phyloP scores from a whole-genome alignment of 1,140 invertebrate genomes.

The Aphidius ervi region DNA sequence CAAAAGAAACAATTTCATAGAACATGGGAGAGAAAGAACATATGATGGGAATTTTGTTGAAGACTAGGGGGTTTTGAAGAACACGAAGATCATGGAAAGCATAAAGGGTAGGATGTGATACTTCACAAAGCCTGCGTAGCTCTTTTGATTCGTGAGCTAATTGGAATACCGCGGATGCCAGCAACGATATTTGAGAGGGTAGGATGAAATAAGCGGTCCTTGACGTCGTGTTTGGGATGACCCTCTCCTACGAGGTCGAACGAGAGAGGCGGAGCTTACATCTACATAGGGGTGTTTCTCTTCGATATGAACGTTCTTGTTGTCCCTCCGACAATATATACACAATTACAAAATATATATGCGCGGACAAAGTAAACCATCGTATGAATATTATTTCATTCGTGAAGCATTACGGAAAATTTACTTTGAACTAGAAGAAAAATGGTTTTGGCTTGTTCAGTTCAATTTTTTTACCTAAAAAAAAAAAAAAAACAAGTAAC shows the following conservation, averaged over 20 bases:
- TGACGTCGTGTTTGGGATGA: slow-evolving; percentile 30
- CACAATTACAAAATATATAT: too few species aligned
- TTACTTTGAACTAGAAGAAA: too few species aligned
- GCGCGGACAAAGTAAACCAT: too few species aligned
- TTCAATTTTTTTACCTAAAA: too few species aligned
- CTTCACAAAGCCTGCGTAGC: slow-evolving; percentile 52
- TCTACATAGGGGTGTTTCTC: slow-evolving; percentile 29
- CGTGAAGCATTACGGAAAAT: too few species aligned
- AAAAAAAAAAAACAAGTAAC: too few species aligned
- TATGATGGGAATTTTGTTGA: too few species aligned
- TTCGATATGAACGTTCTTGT: slow-evolving; percentile 22
- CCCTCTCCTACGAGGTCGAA: slow-evolving; percentile 26
- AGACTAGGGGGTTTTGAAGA: background rate
- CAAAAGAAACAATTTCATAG: too few species aligned
- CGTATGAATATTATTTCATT: too few species aligned
- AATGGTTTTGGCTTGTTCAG: too few species aligned
- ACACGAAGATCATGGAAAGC: background rate
- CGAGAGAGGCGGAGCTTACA: slow-evolving; percentile 46
- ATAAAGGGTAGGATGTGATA: slow-evolving; percentile 35
- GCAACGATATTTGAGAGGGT: slow-evolving; percentile 40
- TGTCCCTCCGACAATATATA: too few species aligned
- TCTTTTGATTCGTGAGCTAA: slow-evolving; percentile 55
- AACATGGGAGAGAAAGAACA: too few species aligned
- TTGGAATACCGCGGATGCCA: slow-evolving; percentile 54
- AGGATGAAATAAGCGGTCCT: slow-evolving; percentile 31